Conservation (phyloP, 2,113 vertebrate genomes). For the Tamias sibiricus region DNA sequence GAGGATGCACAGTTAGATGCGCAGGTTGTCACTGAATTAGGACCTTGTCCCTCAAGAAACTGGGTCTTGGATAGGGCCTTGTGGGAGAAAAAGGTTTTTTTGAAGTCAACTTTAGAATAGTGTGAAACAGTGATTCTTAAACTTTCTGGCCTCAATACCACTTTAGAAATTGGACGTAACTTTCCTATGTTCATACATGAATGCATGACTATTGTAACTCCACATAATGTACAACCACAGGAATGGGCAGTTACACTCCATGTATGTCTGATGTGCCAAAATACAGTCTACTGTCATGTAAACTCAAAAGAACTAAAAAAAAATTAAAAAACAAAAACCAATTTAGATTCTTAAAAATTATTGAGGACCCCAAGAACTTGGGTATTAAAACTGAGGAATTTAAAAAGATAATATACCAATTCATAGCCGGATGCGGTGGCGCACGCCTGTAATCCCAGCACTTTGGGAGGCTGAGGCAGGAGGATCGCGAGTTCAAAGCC, state of each 20-base stretch:
- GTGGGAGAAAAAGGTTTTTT: conserved; percentile 13
- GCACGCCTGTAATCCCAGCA: too few relatives aligned
- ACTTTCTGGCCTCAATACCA: not conserved
- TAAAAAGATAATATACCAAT: not conserved
- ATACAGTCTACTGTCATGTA: too few relatives aligned
- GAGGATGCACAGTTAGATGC: not conserved
- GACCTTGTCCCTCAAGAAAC: not conserved
- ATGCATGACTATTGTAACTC: too few relatives aligned
- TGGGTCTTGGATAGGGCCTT: not conserved
- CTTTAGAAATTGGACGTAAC: not conserved
- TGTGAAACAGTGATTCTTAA: not conserved
- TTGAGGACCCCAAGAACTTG: not conserved
- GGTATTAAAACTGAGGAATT: conserved; percentile 37
- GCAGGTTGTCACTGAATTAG: not conserved
- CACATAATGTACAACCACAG: too few relatives aligned
- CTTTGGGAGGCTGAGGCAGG: too few relatives aligned
- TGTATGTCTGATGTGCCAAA: too few relatives aligned
- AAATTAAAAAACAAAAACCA: too few relatives aligned
- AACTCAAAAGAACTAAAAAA: too few relatives aligned
- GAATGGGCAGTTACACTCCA: too few relatives aligned
- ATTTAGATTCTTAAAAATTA: not conserved
- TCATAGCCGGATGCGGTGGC: too few relatives aligned
- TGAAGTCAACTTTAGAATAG: not conserved
- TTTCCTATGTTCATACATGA: too few relatives aligned
- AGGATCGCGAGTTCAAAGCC: too few relatives aligned